phyloP scores from a whole-genome alignment of 2,888 invertebrate genomes.

The Lasioglossum villosulum region DNA sequence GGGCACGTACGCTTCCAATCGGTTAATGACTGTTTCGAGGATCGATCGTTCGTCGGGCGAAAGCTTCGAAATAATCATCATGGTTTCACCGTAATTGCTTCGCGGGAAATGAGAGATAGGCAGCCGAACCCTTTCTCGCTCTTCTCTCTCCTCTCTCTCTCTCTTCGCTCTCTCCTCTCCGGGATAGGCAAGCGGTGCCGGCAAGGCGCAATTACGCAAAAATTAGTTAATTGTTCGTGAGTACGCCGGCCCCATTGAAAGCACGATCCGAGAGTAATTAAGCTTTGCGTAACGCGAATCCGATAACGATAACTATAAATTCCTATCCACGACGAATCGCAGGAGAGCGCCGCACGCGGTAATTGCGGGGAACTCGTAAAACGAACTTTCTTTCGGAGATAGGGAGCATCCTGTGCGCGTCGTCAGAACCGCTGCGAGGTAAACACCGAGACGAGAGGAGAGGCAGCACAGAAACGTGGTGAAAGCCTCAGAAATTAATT shows the following conservation, averaged over 20 bases:
- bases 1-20: conserved; percentile 72
- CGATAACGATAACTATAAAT: conserved; percentile 53
- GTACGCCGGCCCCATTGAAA: conserved; percentile 41
- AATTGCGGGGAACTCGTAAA: conserved; percentile 37
- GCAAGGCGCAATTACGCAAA: conserved; percentile 66
- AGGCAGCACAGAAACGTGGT: not conserved
- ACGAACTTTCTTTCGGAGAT: conserved; percentile 36
- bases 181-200: not conserved
- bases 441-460: not conserved
- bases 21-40: conserved; percentile 71
- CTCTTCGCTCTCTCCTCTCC: not conserved
- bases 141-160: not conserved
- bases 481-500: not conserved
- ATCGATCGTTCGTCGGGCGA: conserved; percentile 70
- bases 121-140: not conserved
- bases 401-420: conserved; percentile 5
- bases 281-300: conserved; percentile 45
- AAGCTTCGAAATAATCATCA: conserved; percentile 70
- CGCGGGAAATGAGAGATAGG: conserved; percentile 71
- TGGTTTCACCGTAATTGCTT: conserved; percentile 71
- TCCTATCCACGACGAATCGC: conserved; percentile 37
- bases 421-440: not conserved
- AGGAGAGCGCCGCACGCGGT: not conserved
- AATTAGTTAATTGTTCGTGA: conserved; percentile 68
- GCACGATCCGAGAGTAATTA: conserved; percentile 32